Conservation (phyloP, 1,140 invertebrate species). For the Bombus superbus region DNA sequence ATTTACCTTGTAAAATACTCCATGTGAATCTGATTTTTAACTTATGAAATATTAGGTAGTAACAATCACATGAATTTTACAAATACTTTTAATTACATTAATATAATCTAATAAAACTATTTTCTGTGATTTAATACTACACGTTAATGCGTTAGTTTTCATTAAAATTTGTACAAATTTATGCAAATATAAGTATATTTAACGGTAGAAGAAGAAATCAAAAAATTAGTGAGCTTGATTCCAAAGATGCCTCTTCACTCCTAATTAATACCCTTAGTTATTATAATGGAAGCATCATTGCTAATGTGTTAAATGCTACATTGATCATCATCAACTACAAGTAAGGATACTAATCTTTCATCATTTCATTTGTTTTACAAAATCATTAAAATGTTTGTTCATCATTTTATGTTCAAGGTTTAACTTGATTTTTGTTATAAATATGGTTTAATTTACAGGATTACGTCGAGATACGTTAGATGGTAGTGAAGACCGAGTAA, state of each 20-base stretch:
- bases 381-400: constrained; percentile 24
- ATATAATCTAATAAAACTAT: constrained; percentile 7
- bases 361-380: constrained; percentile 36
- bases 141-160: not conserved
- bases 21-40: constrained; percentile 43
- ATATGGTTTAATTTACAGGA: constrained; percentile 74
- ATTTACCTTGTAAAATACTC: constrained; percentile 50
- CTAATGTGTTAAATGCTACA: constrained; percentile 34
- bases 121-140: constrained; percentile 8
- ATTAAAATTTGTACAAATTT: constrained; percentile 3
- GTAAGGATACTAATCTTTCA: constrained; percentile 45
- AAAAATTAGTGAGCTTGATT: constrained; percentile 32
- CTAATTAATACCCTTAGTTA: constrained; percentile 35
- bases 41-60: constrained; percentile 22
- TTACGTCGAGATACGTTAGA: constrained; percentile 85
- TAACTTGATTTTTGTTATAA: constrained; percentile 10
- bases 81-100: constrained; percentile 19
- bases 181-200: constrained; percentile 11
- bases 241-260: constrained; percentile 36
- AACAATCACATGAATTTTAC: constrained; percentile 13
- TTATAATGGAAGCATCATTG: constrained; percentile 33
- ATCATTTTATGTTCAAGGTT: not conserved
- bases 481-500: constrained; percentile 83
- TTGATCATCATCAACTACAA: constrained; percentile 44
- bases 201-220: constrained; percentile 16